Percentiles rank a stretch among this genome's conserved stretches.
Conservation (phyloP, 1,140 invertebrate species). For the Dolichoris vasculosae region DNA sequence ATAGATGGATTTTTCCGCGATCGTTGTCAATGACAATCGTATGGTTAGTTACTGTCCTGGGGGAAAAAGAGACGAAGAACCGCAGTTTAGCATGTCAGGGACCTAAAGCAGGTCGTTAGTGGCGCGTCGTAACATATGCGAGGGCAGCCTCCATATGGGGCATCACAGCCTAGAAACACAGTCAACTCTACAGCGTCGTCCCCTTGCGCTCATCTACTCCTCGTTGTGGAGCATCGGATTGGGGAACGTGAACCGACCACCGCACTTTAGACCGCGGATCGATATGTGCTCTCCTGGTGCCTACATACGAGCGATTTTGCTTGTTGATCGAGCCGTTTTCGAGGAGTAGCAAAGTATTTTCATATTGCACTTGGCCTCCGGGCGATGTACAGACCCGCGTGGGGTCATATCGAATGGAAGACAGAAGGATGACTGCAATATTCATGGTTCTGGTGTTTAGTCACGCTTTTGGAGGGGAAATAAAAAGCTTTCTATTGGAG, state of each 20-base stretch:
- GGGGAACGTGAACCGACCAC: neutral
- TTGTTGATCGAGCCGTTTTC: conserved; percentile 42
- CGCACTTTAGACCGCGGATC: conserved; percentile 37
- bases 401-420: neutral
- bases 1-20: conserved; percentile 33
- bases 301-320: neutral
- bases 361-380: conserved; percentile 34
- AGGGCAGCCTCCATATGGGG: conserved; percentile 74
- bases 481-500: neutral
- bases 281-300: conserved; percentile 12
- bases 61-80: conserved; percentile 58
- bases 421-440: conserved; percentile 38
- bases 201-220: conserved; percentile 32
- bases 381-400: neutral
- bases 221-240: neutral
- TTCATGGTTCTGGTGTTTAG: conserved; percentile 48
- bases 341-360: conserved; percentile 30
- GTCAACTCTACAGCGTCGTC: conserved; percentile 52
- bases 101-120: conserved; percentile 73
- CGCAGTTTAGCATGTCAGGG: conserved; percentile 72
- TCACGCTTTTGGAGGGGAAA: conserved; percentile 29
- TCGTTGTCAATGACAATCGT: conserved; percentile 67
- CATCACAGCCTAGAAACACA: conserved; percentile 64
- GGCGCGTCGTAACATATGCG: conserved; percentile 74
- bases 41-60: conserved; percentile 69